Evolutionary conservation across 2,113 vertebrate genomes (phyloP), one percentile per base, ranked within the genome.

Genomic region (Aleadryas rufinucha): DNA sequence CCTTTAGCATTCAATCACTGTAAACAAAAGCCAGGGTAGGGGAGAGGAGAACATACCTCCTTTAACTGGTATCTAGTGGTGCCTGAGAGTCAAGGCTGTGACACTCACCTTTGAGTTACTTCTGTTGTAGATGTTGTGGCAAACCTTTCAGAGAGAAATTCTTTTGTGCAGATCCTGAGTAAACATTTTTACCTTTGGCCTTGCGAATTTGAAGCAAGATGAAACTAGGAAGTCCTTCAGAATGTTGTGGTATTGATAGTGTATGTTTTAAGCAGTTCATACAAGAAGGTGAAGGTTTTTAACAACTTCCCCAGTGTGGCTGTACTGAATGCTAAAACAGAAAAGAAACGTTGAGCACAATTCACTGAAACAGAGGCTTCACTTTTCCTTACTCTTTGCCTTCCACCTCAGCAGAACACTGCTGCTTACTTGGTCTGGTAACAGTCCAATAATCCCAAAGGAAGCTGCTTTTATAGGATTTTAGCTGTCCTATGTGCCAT

Each of bases 401-500:
- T 64, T 60, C 60, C 42, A 33, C 13, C 30, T 64, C 13, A 17
- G 39, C 35, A 71, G 52, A 87, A 31, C 5, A 9, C 8, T 53
- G 30, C 39, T 61, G 33, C 7, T 84, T 75, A 12, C 17, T 63
- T 41, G 12, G 6, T 39, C 24, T 56, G 39, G 20, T 57, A 75
- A n/a, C 9, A 33, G 11, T 7, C 6, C 53, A 52, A 39, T 45
- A 52, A 47, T 49, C 44, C n/a, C 39, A 49, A 63, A 50, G 5
- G 16, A 70, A 74, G 9, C 6, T 56, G 17, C 19, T 89, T 92
- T 35, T 49, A 24, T 56, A 81, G 71, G 22, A 68, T n/a, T 56
- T 89, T 39, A 75, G 7, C 12, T n/a, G 26, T 11, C 22, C 13
- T 28, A 2, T 4, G 18, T 54, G n/a, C 20, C 0, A 0, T 39